Conservation (phyloP, 2,888 invertebrate species). For the Cecidostiba fungosa region DNA sequence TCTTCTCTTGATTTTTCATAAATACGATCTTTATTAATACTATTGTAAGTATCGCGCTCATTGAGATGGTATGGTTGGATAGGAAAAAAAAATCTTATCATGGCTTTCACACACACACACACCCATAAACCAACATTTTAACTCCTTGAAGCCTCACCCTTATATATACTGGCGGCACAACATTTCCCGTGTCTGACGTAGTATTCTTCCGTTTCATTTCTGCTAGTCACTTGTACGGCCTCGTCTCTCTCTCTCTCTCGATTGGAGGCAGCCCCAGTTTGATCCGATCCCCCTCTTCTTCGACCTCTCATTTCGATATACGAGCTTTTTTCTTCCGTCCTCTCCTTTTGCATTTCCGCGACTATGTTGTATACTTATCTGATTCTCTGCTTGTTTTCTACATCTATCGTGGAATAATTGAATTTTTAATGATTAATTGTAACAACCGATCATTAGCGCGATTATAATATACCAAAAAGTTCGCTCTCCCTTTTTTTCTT, state of each 20-base stretch:
- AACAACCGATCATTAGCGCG: not conserved
- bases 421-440: not conserved
- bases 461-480: not conserved
- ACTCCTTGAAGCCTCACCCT: not conserved
- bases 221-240: not conserved
- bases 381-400: no score
- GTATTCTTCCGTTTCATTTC: not conserved
- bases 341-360: slow-evolving; percentile 49
- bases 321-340: slow-evolving; percentile 47
- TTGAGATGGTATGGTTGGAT: no score
- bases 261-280: not conserved
- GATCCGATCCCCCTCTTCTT: not conserved
- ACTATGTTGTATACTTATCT: no score
- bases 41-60: no score
- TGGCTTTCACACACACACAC: not conserved
- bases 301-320: slow-evolving; percentile 12
- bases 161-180: no score
- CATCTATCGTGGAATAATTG: not conserved
- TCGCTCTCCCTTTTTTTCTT: not conserved
- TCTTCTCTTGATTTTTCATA: no score
- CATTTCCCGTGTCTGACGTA: not conserved
- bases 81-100: not conserved
- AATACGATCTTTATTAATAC: no score
- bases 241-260: no score
- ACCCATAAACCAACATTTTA: not conserved